Evolutionary conservation across 2,797 vertebrate species (phyloP).

Genomic region (Urocyon cinereoargenteus): DNA sequence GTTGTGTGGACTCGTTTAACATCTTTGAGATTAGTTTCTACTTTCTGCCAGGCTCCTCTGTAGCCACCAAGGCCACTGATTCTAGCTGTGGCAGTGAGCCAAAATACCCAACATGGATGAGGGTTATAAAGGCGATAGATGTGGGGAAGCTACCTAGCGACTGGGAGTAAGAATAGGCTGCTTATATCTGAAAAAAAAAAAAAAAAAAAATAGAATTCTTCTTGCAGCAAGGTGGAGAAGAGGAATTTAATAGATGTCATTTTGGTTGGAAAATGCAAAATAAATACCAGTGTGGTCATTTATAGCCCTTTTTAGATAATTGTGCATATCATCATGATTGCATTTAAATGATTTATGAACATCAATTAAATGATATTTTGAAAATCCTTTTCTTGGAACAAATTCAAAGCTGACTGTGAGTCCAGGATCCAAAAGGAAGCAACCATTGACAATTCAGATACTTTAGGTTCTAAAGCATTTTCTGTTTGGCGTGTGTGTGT

Average conservation of each 20-base stretch:
- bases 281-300: neutral
- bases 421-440: neutral
- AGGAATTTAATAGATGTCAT: neutral
- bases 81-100: neutral
- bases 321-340: neutral
- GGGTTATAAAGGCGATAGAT: neutral
- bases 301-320: neutral
- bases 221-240: neutral
- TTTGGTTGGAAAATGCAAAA: constrained; percentile 13
- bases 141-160: neutral
- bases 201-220: neutral
- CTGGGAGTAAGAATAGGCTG: neutral
- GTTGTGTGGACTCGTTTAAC: neutral
- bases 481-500: neutral
- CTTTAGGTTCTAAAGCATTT: constrained; percentile 26
- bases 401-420: constrained; percentile 46
- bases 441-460: constrained; percentile 38
- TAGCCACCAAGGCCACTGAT: neutral
- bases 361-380: neutral
- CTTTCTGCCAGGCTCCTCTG: neutral
- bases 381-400: constrained; percentile 51
- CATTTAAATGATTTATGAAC: neutral
- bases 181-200: neutral
- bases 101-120: neutral
- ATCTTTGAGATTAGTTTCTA: neutral